Base-by-base conservation (phyloP, 64 coral and sea anemone genomes). In the Hydrozoanthus tunicans region DNA sequence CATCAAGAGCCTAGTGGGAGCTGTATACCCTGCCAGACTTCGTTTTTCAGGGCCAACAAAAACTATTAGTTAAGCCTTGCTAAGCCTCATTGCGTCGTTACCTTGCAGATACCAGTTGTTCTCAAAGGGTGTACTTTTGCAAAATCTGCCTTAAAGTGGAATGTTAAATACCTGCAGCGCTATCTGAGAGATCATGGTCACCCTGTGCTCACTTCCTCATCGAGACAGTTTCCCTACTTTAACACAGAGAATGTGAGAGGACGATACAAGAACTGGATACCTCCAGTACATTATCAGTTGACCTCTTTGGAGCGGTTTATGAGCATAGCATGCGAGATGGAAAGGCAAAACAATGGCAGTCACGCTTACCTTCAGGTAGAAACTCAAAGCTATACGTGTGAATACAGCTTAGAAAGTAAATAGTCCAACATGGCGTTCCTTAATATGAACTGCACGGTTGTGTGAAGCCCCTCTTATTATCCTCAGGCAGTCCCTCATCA, bases 81-180 rank as follows among this genome's bases (percentile, higher is more conserved):
- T 63, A 32, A 9, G 11, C 60, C 0, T 51, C 4, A 67, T 32
- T 15, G 32, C 3, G 64, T 53, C 56, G 2, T 58, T 3, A 3
- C 43, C 65, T 51, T 6, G 12, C 25, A 88, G 84, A 73, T 51
- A 43, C 84, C 84, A 74, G 84, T 75, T 14, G 69, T 88, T 59
- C 84, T 88, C 5, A 74, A 74, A 59, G 84, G 84, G 13, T 88
- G 84, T 51, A 75, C 84, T 8, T 88, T 88, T 88, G 84, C 84
- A 20, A 74, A 7, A 24, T 59, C 84, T 60, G 84, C 84, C 56
- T 15, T 88, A 17, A 88, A 88, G 25, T 88, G 84, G 84, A 27
- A 75, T 6, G 58, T 70, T 10, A 15, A 2, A 12, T 88, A 88
- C 56, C 84, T 88, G 10, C 55, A 17, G 56, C 54, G 60, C 9